Evolutionary conservation across 2,888 invertebrate genomes (phyloP).

Genomic region (Loripinus fragilis): DNA sequence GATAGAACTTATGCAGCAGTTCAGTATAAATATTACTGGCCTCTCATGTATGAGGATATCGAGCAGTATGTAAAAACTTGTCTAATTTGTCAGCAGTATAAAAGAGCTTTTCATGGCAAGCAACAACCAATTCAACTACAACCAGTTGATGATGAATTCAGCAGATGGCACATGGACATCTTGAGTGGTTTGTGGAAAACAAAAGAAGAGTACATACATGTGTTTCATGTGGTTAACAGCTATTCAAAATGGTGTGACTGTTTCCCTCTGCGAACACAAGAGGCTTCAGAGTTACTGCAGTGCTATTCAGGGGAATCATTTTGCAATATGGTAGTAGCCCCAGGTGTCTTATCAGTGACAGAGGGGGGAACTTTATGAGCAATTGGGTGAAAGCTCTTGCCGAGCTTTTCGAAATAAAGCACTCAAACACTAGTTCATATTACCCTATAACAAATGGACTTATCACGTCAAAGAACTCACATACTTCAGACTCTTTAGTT

Average conservation of each 20-base stretch:
- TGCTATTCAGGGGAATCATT: slow-evolving; percentile 36
- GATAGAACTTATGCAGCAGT: slow-evolving; percentile 53
- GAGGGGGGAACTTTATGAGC: slow-evolving; percentile 24
- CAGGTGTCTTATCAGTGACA: slow-evolving; percentile 31
- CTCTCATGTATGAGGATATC: slow-evolving; percentile 47
- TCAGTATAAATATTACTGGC: slow-evolving; percentile 56
- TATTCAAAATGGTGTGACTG: slow-evolving; percentile 52
- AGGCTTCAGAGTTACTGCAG: slow-evolving; percentile 38
- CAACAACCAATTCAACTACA: slow-evolving; percentile 42
- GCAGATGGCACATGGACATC: slow-evolving; percentile 55
- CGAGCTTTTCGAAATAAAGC: too few species aligned
- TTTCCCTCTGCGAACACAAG: slow-evolving; percentile 28
- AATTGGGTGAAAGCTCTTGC: too few species aligned
- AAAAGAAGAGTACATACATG: slow-evolving; percentile 46
- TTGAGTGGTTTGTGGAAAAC: slow-evolving; percentile 40
- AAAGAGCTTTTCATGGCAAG: slow-evolving; percentile 24
- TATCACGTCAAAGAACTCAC: too few species aligned
- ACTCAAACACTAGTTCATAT: too few species aligned
- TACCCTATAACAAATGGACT: too few species aligned
- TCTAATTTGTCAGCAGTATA: slow-evolving; percentile 46
- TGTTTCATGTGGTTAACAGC: too few species aligned
- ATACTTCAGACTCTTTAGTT: too few species aligned
- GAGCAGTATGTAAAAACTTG: slow-evolving; percentile 46
- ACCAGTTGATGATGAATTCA: slow-evolving; percentile 27
- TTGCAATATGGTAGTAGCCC: slow-evolving; percentile 40